A percentile compares a stretch with the other conserved stretches of the same genome.
These are phyloP conservation scores for Larimichthys crocea DNA, from an alignment of 2,113 vertebrate genomes.

Conservation along the genomic window DNA sequence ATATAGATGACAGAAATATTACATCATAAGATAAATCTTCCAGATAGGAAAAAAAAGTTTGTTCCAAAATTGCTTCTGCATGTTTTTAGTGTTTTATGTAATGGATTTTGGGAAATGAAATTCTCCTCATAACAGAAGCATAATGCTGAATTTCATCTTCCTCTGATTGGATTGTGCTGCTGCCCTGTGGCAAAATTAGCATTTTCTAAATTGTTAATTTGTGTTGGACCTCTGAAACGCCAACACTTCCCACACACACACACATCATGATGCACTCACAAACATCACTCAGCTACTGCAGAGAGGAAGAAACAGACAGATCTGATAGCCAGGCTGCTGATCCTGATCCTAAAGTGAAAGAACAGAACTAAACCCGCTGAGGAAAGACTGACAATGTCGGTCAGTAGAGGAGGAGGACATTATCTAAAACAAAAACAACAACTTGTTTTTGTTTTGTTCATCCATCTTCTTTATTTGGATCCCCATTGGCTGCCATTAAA, in stretches of 20 bases:
- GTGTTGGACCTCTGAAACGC: slow-evolving; percentile 21
- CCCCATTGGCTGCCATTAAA: too few relatives aligned
- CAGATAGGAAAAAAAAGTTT: neutral
- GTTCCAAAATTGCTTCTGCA: neutral
- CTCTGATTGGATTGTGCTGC: slow-evolving; percentile 3
- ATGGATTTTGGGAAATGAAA: neutral
- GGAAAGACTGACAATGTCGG: slow-evolving; percentile 16
- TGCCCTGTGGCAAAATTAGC: slow-evolving; percentile 9
- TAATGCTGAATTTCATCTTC: neutral
- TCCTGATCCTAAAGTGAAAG: slow-evolving; percentile 39
- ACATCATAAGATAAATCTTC: neutral
- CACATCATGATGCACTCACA: slow-evolving; percentile 6
- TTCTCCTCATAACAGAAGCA: slow-evolving; percentile 6
- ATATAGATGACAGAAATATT: neutral
- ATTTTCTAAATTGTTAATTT: slow-evolving; percentile 49
- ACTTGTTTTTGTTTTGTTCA: neutral
- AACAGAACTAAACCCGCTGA: slow-evolving; percentile 40
- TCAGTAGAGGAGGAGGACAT: neutral
- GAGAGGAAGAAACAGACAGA: slow-evolving; percentile 15
- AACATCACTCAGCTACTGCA: slow-evolving; percentile 15
- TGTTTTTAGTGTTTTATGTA: neutral
- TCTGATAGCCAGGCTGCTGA: slow-evolving; percentile 39
- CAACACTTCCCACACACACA: neutral
- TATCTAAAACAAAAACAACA: neutral
- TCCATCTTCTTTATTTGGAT: neutral